Base-by-base conservation (phyloP, 2,797 vertebrate genomes). In the Helostoma temminkii region DNA sequence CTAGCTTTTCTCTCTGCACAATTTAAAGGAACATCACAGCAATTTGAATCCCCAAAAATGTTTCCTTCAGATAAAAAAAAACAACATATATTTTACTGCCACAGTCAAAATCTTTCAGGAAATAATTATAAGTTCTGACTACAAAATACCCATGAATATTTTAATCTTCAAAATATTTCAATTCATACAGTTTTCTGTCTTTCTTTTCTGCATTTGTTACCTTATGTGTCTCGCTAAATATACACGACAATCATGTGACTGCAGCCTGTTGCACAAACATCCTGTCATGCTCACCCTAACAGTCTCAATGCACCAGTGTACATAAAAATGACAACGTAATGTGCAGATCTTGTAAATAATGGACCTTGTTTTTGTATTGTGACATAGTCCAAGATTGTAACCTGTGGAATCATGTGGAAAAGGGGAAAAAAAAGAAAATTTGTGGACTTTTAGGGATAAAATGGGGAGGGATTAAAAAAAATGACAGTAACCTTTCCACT, bases 341-440 rank as follows among this genome's bases (percentile, higher is more conserved):
- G 77, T 82, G 76, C 79, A 80, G 66, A 83, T 89, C 80, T 91
- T 89, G 89, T 92, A 90, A 90, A 91, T 90, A 90, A 37, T 71
- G 64, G 83, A 80, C 76, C 77, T 75, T 67, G 71, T 74, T 89
- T 84, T 87, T 88, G 76, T 88, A 86, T 85, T 83, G 86, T 87
- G 84, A 71, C 60, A 61, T 55, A 66, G 67, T 83, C 80, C 65
- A 48, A 82, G 56, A 82, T 81, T 80, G 80, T 79, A 87, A 84
- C 84, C 84, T 89, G 85, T 90, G 86, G 84, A 91, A 73, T 45
- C 15, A 61, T 8, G n/a, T 72, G 48, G 57, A 53, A 28, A 61
- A 34, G 12, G 34, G 4, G 32, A 42, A 42, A 24, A 16, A 25
- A 7, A 15, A 10, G 18, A n/a, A n/a, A 53, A 36, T 25, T 2